Percentiles rank a stretch among this genome's conserved stretches.
Conservation (phyloP, 2,113 vertebrate species). For the Dissostichus mawsoni region DNA sequence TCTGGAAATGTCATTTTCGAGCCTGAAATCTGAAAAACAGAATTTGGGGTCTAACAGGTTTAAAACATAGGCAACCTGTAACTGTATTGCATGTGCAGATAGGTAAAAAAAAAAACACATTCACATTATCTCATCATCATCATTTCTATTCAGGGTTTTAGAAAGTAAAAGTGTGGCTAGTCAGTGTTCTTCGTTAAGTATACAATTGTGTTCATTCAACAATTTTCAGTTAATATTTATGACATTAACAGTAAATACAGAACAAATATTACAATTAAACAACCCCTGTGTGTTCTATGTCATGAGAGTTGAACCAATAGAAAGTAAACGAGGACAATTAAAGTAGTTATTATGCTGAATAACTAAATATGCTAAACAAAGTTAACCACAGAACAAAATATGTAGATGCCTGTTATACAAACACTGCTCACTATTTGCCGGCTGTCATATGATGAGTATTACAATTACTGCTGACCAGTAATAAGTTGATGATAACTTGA, state of each 20-base stretch:
- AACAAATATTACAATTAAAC: neutral
- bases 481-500: neutral
- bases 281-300: conserved; percentile 9
- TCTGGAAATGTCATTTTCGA: too few relatives aligned
- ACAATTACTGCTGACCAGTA: neutral
- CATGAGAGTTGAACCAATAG: conserved; percentile 8
- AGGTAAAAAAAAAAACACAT: too few relatives aligned
- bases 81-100: too few relatives aligned
- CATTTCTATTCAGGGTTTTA: neutral
- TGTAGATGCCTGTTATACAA: neutral
- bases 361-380: conserved; percentile 5
- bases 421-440: neutral
- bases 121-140: neutral
- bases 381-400: neutral
- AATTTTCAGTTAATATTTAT: conserved; percentile 17
- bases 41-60: too few relatives aligned
- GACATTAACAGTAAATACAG: conserved; percentile 2
- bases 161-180: neutral
- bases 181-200: neutral
- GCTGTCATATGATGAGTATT: neutral
- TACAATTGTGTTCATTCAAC: neutral
- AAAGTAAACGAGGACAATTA: conserved; percentile 18
- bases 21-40: too few relatives aligned
- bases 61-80: too few relatives aligned
- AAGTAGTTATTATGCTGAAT: neutral